Percentiles rank a stretch among this genome's conserved stretches.
phyloP scores from a whole-genome alignment of 2,797 vertebrate species.

The Nothura maculosa region DNA sequence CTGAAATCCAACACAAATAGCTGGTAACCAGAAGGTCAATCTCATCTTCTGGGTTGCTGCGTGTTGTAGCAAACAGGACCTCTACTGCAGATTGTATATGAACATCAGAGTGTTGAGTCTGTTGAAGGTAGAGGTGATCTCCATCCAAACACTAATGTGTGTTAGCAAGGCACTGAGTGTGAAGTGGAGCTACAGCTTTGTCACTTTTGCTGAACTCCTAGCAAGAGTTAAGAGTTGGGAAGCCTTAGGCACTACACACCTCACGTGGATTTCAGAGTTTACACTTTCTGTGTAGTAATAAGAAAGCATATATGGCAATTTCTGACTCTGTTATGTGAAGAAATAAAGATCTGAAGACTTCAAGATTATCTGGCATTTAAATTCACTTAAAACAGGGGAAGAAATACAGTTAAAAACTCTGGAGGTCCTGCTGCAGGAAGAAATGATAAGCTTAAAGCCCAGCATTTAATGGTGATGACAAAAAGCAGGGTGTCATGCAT shows the following conservation, averaged over 20 bases:
- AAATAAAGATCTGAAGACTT: background rate
- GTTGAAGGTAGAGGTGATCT: background rate
- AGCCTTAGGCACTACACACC: background rate
- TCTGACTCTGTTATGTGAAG: background rate
- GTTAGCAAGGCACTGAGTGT: background rate
- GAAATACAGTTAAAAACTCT: background rate
- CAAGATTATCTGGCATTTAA: background rate
- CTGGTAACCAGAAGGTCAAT: background rate
- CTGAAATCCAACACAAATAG: background rate
- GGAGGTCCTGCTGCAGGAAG: background rate
- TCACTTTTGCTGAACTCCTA: background rate
- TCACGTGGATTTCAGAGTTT: background rate
- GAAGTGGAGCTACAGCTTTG: rapidly evolving
- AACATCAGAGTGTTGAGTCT: background rate
- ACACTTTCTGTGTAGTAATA: background rate
- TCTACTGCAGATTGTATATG: background rate
- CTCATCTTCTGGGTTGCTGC: background rate
- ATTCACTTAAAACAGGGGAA: background rate
- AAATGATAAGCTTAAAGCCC: rapidly evolving
- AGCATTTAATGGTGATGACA: background rate
- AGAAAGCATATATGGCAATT: background rate
- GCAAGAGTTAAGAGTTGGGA: background rate
- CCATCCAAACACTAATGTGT: background rate
- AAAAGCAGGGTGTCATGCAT: background rate
- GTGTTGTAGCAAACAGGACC: background rate